phyloP scores from a whole-genome alignment of 2,888 invertebrate species.

The Apodemia zela region DNA sequence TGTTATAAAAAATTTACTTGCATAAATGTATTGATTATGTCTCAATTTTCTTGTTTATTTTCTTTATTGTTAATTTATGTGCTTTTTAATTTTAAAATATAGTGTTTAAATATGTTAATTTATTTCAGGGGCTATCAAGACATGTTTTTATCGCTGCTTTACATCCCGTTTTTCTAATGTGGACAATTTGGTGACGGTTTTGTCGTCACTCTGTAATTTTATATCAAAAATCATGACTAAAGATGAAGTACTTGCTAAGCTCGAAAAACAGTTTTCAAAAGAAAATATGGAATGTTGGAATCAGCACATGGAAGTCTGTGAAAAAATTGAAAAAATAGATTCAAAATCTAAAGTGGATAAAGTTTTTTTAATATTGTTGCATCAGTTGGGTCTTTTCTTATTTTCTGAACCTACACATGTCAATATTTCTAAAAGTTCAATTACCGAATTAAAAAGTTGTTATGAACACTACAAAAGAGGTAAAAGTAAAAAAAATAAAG shows the following conservation, averaged over 20 bases:
- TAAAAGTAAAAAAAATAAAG: constrained; percentile 54
- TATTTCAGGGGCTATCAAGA: constrained; percentile 79
- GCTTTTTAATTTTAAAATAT: no score
- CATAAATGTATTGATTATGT: no score
- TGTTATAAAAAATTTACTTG: no score
- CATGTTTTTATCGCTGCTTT: constrained; percentile 85
- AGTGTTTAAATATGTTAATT: constrained; percentile 24
- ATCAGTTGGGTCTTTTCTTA: constrained; percentile 86
- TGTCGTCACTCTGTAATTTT: constrained; percentile 80
- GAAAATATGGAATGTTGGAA: constrained; percentile 82
- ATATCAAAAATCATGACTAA: constrained; percentile 77
- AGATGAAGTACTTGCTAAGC: constrained; percentile 68
- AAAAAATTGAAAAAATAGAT: constrained; percentile 74
- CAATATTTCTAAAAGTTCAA: constrained; percentile 84
- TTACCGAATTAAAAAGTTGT: constrained; percentile 87
- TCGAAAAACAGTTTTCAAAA: constrained; percentile 80
- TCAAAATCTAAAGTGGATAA: constrained; percentile 77
- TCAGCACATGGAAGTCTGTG: constrained; percentile 77
- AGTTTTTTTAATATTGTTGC: constrained; percentile 85
- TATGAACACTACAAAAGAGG: constrained; percentile 80
- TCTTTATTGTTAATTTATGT: no score
- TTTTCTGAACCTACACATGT: constrained; percentile 83
- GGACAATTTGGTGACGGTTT: constrained; percentile 79
- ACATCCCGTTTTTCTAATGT: constrained; percentile 85
- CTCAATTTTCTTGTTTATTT: no score